phyloP scores from a whole-genome alignment of 2,797 vertebrate genomes.

The Syngnathus acus region DNA sequence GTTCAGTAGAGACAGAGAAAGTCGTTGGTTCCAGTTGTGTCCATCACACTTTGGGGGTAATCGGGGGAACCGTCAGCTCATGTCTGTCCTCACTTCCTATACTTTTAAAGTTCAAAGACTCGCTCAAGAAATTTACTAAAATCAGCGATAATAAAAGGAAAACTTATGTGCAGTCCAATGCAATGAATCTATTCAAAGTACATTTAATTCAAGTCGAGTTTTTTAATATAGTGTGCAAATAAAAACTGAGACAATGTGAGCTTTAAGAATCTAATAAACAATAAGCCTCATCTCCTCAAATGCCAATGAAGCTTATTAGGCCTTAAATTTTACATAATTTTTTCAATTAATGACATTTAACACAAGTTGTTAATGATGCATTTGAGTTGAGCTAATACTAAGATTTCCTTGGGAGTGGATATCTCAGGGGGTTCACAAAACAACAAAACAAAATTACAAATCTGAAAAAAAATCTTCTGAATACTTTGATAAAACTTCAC shows the following conservation, averaged over 20 bases:
- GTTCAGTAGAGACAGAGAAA: constrained; percentile 52
- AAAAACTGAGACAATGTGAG: neutral
- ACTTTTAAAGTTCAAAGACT: neutral
- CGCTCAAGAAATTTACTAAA: neutral
- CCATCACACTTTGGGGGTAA: constrained; percentile 66
- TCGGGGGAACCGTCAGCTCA: constrained; percentile 43
- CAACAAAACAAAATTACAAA: no score
- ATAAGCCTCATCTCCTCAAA: neutral
- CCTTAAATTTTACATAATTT: neutral
- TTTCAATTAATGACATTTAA: neutral
- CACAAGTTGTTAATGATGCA: neutral
- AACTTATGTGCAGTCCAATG: neutral
- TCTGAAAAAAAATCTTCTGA: no score
- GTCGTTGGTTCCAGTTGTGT: constrained; percentile 54
- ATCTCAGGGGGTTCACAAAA: no score
- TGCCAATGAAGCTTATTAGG: neutral
- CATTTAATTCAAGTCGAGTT: no score
- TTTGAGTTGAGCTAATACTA: neutral
- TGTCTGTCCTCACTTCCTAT: constrained; percentile 1
- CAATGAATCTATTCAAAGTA: neutral
- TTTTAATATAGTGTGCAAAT: no score
- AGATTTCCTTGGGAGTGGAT: no score
- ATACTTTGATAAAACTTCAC: no score
- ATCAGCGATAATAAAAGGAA: neutral
- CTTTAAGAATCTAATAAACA: neutral